Percentiles rank a stretch among this genome's conserved stretches.
Evolutionary conservation across 2,888 invertebrate genomes (phyloP).

Genomic region (Timandra comae): DNA sequence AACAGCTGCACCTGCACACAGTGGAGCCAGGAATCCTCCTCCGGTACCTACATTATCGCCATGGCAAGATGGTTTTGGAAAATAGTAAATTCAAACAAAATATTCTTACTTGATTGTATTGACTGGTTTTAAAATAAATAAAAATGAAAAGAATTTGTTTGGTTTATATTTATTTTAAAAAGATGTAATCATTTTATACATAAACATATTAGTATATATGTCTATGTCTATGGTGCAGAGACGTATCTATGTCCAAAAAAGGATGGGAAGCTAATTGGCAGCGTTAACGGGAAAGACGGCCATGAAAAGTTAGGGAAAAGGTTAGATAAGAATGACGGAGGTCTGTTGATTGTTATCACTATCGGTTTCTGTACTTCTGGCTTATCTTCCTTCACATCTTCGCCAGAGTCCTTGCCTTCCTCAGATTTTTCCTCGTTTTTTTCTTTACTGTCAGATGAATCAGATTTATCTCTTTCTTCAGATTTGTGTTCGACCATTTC

Average conservation of each 20-base stretch:
- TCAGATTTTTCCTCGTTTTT: slow-evolving; percentile 8
- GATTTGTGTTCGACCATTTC: neutral
- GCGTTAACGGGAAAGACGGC: neutral
- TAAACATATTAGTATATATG: too few species aligned
- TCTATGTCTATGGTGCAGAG: too few species aligned
- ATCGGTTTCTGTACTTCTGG: too few species aligned
- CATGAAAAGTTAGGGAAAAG: neutral
- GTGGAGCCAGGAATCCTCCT: slow-evolving; percentile 15
- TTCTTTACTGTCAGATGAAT: slow-evolving; percentile 3
- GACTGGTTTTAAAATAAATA: neutral
- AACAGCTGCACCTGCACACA: neutral
- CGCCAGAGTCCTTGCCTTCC: slow-evolving; percentile 8
- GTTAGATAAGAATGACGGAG: neutral
- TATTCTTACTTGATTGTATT: neutral
- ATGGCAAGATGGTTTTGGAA: slow-evolving; percentile 43
- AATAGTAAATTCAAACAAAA: slow-evolving; percentile 20
- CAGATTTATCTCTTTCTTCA: slow-evolving; percentile 4
- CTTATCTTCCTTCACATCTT: slow-evolving; percentile 1
- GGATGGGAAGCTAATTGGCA: neutral
- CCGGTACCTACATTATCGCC: slow-evolving; percentile 42
- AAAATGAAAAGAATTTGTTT: neutral
- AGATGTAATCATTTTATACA: too few species aligned
- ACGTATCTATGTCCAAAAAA: slow-evolving; percentile 8
- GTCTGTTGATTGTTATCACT: slow-evolving; percentile 2
- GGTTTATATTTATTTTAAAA: neutral